Percentiles rank a stretch among this genome's conserved stretches.
Conservation (phyloP, 35 echinoderm and acorn worm species). For the Apostichopus japonicus region DNA sequence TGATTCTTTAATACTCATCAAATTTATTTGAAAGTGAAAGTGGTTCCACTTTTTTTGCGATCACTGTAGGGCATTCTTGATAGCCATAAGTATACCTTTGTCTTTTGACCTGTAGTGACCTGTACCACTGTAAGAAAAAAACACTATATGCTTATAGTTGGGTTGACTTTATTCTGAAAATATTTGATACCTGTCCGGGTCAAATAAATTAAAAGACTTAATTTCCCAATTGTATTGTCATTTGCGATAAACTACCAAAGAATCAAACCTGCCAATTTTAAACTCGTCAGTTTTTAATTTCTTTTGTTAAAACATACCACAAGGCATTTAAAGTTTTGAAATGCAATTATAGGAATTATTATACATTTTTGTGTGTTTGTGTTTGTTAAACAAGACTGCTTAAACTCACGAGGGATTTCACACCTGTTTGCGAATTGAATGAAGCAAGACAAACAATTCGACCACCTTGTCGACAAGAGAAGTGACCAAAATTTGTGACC, state of each 20-base stretch:
- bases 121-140: too few relatives aligned
- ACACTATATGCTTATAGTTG: too few relatives aligned
- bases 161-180: too few relatives aligned
- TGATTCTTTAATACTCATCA: too few relatives aligned
- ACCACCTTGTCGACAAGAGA: neutral
- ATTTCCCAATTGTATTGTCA: neutral
- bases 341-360: slow-evolving; percentile 16
- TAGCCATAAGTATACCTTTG: too few relatives aligned
- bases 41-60: too few relatives aligned
- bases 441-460: neutral
- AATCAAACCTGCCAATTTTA: neutral
- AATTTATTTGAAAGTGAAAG: too few relatives aligned
- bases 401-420: slow-evolving; percentile 14
- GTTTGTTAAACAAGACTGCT: neutral
- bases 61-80: too few relatives aligned
- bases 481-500: too few relatives aligned
- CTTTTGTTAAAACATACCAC: slow-evolving; percentile 15
- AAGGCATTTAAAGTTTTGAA: slow-evolving; percentile 7
- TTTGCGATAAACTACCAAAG: neutral
- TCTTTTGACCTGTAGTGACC: too few relatives aligned
- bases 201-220: neutral
- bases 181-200: neutral
- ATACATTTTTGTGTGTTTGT: neutral
- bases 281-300: neutral
- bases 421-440: slow-evolving; percentile 14